Evolutionary conservation across 2,888 invertebrate genomes (phyloP).

Genomic region (Lepas anatifera): DNA sequence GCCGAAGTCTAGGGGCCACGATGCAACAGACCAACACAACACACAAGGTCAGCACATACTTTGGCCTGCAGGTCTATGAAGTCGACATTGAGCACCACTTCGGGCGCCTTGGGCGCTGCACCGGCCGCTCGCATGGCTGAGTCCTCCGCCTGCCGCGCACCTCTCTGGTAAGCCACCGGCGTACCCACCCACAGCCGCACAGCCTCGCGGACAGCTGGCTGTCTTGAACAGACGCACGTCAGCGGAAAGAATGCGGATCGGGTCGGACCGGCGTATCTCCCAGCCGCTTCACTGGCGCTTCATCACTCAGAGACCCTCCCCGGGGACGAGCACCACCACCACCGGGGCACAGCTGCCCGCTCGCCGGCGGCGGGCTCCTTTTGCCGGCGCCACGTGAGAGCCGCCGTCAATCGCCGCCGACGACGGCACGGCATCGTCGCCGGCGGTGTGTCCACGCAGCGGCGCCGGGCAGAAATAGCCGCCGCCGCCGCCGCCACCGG

Average conservation of each 20-base stretch:
- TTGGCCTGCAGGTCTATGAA: slow-evolving; percentile 10
- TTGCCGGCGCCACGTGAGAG: not conserved
- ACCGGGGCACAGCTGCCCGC: too few relatives aligned
- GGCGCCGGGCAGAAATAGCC: not conserved
- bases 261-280: too few relatives aligned
- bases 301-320: too few relatives aligned
- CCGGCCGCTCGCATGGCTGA: not conserved
- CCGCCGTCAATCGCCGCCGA: not conserved
- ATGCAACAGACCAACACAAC: too few relatives aligned
- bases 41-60: not conserved
- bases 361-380: too few relatives aligned
- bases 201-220: too few relatives aligned
- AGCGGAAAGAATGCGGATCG: too few relatives aligned
- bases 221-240: not conserved
- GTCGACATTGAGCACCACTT: slow-evolving; percentile 4
- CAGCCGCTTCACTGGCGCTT: too few relatives aligned
- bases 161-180: too few relatives aligned
- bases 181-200: too few relatives aligned
- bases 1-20: too few relatives aligned
- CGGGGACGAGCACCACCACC: too few relatives aligned
- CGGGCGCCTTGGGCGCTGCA: not conserved
- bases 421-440: not conserved
- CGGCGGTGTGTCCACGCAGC: not conserved
- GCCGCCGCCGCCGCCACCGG: not conserved
- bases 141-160: slow-evolving; percentile 29